Conservation (phyloP, 2,797 vertebrate genomes). For the Acanthurus leucopareius region DNA sequence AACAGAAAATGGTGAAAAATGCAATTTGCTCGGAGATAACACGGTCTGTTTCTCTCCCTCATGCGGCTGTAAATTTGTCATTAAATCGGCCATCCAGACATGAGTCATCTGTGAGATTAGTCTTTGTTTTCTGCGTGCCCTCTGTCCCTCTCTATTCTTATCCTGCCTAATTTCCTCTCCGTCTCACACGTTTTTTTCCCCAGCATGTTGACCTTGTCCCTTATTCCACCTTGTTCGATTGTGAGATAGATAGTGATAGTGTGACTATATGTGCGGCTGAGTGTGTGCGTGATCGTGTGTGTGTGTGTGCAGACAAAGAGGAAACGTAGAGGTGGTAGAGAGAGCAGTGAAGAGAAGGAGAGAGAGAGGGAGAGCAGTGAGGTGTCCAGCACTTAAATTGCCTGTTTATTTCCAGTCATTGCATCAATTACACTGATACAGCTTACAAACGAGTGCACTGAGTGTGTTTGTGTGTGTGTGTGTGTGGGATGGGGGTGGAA, state of each 20-base stretch:
- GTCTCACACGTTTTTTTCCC: slow-evolving; percentile 45
- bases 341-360: slow-evolving; percentile 28
- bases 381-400: slow-evolving; percentile 90
- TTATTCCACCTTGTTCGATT: slow-evolving; percentile 75
- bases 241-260: slow-evolving; percentile 49
- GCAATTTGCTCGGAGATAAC: slow-evolving; percentile 24
- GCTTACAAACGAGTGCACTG: slow-evolving; percentile 54
- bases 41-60: slow-evolving; percentile 15
- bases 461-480: slow-evolving; percentile 38
- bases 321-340: slow-evolving; percentile 50
- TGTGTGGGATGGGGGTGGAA: slow-evolving; percentile 32
- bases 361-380: slow-evolving; percentile 78
- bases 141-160: slow-evolving; percentile 69
- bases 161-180: slow-evolving; percentile 74
- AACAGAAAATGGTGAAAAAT: slow-evolving; percentile 24
- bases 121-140: slow-evolving; percentile 67
- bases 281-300: neutral
- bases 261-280: slow-evolving; percentile 33
- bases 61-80: slow-evolving; percentile 60
- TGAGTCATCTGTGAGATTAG: slow-evolving; percentile 74
- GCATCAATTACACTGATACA: slow-evolving; percentile 85
- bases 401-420: slow-evolving; percentile 90
- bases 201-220: slow-evolving; percentile 83
- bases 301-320: slow-evolving; percentile 52
- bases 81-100: slow-evolving; percentile 64